Percentiles rank a stretch among this genome's conserved stretches.
These are phyloP conservation scores for Pyrgus malvae DNA, from an alignment of 2,888 invertebrate genomes.

Conservation along the genomic window DNA sequence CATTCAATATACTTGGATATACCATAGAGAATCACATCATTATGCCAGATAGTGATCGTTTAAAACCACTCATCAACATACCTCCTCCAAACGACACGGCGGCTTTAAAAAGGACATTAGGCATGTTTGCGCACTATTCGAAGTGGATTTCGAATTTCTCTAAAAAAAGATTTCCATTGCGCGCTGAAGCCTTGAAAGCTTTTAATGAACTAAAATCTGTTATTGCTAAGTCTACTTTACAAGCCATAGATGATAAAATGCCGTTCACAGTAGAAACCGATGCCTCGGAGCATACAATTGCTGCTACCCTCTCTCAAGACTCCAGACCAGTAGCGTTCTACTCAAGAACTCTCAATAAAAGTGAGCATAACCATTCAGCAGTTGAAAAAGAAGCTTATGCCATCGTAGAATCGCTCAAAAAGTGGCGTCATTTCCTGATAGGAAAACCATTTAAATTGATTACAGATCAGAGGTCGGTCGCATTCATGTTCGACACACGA, in stretches of 20 bases:
- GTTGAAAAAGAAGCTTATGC: neutral
- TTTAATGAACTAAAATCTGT: neutral
- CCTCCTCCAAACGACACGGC: neutral
- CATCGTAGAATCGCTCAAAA: conserved; percentile 2
- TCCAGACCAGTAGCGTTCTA: neutral
- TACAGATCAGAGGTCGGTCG: conserved; percentile 32
- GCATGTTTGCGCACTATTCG: neutral
- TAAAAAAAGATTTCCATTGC: neutral
- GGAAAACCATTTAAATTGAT: conserved; percentile 18
- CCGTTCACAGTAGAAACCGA: neutral
- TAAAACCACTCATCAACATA: neutral
- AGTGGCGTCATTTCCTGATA: conserved; percentile 25
- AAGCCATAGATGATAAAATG: neutral
- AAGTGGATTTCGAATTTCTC: neutral
- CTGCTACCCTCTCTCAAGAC: neutral
- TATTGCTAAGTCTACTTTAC: neutral
- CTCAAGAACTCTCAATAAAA: neutral
- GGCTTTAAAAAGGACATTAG: neutral
- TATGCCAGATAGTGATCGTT: neutral
- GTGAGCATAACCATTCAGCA: neutral
- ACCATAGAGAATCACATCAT: neutral
- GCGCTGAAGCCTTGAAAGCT: neutral
- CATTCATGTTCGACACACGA: conserved; percentile 26
- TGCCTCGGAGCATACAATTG: neutral
- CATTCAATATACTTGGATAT: neutral